These are phyloP conservation scores for Steatocranus sp. DNA, from an alignment of 2,797 vertebrate genomes.

Conservation along the genomic window DNA sequence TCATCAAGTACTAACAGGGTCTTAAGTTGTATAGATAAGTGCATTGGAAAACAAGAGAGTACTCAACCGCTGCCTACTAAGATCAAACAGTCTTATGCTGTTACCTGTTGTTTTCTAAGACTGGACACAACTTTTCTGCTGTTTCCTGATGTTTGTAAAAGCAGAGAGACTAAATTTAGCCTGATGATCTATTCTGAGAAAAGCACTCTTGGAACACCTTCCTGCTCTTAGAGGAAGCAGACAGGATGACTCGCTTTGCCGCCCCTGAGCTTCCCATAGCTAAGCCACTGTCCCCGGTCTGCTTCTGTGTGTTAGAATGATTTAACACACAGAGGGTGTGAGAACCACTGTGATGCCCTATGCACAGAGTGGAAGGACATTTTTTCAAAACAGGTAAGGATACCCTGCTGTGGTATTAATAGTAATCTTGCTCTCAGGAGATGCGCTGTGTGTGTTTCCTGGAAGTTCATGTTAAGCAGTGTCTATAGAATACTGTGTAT, in stretches of 20 bases:
- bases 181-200: conserved; percentile 67
- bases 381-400: not conserved
- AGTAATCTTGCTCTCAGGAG: not conserved
- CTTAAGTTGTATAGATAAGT: not conserved
- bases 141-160: conserved; percentile 76
- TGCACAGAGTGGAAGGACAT: not conserved
- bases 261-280: conserved; percentile 45
- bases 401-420: not conserved
- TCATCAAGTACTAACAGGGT: not conserved
- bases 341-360: conserved; percentile 35
- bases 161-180: conserved; percentile 76
- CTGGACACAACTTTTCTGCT: conserved; percentile 34
- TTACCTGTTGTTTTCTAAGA: conserved; percentile 47
- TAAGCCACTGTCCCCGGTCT: conserved; percentile 42
- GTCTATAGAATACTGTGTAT: not conserved
- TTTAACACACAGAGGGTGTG: conserved; percentile 46
- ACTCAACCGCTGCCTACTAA: not conserved
- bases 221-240: conserved; percentile 81
- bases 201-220: conserved; percentile 71
- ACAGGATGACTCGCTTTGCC: conserved; percentile 75
- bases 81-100: not conserved
- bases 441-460: not conserved
- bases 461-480: not conserved
- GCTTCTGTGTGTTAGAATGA: conserved; percentile 31
- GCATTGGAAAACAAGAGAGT: not conserved